phyloP scores from a whole-genome alignment of 2,888 invertebrate genomes.

The Nysson spinosus region DNA sequence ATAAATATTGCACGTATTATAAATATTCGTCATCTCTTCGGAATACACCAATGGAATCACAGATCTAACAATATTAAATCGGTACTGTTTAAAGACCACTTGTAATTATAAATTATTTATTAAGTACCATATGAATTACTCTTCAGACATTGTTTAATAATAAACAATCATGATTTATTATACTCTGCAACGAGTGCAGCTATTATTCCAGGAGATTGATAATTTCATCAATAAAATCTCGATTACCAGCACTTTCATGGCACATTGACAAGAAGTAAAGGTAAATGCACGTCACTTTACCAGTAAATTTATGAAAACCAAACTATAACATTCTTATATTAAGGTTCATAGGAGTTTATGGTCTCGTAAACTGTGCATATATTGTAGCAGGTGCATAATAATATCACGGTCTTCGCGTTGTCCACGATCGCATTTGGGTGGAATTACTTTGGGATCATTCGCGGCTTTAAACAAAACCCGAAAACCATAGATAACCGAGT shows the following conservation, averaged over 20 bases:
- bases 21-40: too few species aligned
- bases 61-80: too few species aligned
- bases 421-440: background rate
- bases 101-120: too few species aligned
- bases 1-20: too few species aligned
- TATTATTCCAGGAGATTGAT: too few species aligned
- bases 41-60: too few species aligned
- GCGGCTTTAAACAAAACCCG: constrained; percentile 59
- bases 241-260: constrained; percentile 30
- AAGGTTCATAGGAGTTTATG: constrained; percentile 70
- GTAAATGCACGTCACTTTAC: constrained; percentile 26
- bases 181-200: too few species aligned
- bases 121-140: too few species aligned
- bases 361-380: constrained; percentile 65
- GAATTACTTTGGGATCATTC: background rate
- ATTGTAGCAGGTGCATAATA: constrained; percentile 67
- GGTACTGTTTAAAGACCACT: too few species aligned
- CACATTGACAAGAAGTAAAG: constrained; percentile 32
- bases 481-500: constrained; percentile 51
- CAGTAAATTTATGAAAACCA: constrained; percentile 69
- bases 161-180: too few species aligned
- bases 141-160: too few species aligned
- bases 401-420: constrained; percentile 23
- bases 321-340: constrained; percentile 72
- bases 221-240: constrained; percentile 18